These are phyloP conservation scores for Silvanus unidentatus DNA, from an alignment of 2,888 invertebrate genomes.

Conservation along the genomic window DNA sequence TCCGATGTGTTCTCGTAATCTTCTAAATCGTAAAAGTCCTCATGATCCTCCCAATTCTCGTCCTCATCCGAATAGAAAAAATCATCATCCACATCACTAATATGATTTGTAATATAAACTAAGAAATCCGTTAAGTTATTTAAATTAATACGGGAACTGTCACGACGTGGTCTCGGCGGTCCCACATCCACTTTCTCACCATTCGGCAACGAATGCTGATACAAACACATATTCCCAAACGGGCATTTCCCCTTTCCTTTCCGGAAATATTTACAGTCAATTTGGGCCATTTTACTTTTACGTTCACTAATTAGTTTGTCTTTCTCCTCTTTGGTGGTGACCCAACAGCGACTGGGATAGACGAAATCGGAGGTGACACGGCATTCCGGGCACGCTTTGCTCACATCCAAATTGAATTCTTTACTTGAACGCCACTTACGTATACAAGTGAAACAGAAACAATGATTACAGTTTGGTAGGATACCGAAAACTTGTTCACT, in stretches of 20 bases:
- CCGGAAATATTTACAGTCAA: constrained; percentile 69
- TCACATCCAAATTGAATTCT: constrained; percentile 27
- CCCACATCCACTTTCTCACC: constrained; percentile 62
- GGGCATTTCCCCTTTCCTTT: constrained; percentile 71
- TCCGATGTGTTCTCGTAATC: not conserved
- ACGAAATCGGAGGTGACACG: constrained; percentile 56
- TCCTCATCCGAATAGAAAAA: constrained; percentile 13
- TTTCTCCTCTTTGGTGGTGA: constrained; percentile 69
- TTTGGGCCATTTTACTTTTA: constrained; percentile 56
- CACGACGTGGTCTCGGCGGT: constrained; percentile 29
- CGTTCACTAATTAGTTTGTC: constrained; percentile 63
- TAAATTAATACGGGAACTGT: constrained; percentile 4
- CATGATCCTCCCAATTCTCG: constrained; percentile 15
- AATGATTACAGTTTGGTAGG: constrained; percentile 30
- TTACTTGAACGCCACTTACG: constrained; percentile 28
- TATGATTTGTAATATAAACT: not conserved
- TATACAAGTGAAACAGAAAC: constrained; percentile 29
- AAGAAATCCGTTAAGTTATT: constrained; percentile 4
- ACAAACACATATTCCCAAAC: constrained; percentile 78
- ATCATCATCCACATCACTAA: constrained; percentile 18
- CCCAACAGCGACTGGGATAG: constrained; percentile 72
- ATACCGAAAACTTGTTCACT: constrained; percentile 27
- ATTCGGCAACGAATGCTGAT: constrained; percentile 67
- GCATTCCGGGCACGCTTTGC: constrained; percentile 30
- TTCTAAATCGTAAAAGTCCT: constrained; percentile 11